Evolutionary conservation across 1,140 invertebrate genomes (phyloP), one percentile per base, ranked within the genome.

Genomic region (Drosophila subobscura): DNA sequence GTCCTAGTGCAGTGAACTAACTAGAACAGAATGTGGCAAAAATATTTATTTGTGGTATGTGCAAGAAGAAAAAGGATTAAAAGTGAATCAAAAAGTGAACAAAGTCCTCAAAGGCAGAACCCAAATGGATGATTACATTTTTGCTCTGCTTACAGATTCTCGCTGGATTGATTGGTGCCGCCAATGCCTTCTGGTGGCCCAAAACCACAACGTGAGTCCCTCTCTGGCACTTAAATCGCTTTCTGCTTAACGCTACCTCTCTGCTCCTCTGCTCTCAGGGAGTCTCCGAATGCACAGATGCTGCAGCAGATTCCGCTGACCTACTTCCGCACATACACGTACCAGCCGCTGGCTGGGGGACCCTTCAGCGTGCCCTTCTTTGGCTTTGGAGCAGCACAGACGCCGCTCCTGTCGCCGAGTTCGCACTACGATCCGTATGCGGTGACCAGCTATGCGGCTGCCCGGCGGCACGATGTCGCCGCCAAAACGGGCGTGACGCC

Each of bases 261-360:
- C 7, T n/a, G 16, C 6, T 5, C 20, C 33, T 23, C 8, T 58
- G 4, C 14, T 4, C 5, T 2, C 41, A 91, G 89, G 4, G 86
- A 90, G 68, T 37, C 81, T 1, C 79, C 88, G 0, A 59, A 64
- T 10, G 40, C 56, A 7, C 64, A 70, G 22, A 40, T 88, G 41
- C 46, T 91, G 41, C 90, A 91, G 16, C 90, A 91, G 54, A 91
- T 91, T 0, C 90, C 90, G 2, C 65, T 91, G 14, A 91, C 90
- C 42, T 91, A 91, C 40, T 91, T 91, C 53, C 90, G 90, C 16
- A 91, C 89, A 0, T 91, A 91, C 56, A 91, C 90, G 4, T 91
- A 91, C 40, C 89, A 90, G 45, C 89, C 86, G 1, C 23, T 90
- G 45, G 47, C 65, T 0, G 79, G 73, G 14, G 74, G 73, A 40